Percentiles rank a stretch among this genome's conserved stretches.
Evolutionary conservation across 2,113 vertebrate species (phyloP).

Genomic region (Noturus placidus): DNA sequence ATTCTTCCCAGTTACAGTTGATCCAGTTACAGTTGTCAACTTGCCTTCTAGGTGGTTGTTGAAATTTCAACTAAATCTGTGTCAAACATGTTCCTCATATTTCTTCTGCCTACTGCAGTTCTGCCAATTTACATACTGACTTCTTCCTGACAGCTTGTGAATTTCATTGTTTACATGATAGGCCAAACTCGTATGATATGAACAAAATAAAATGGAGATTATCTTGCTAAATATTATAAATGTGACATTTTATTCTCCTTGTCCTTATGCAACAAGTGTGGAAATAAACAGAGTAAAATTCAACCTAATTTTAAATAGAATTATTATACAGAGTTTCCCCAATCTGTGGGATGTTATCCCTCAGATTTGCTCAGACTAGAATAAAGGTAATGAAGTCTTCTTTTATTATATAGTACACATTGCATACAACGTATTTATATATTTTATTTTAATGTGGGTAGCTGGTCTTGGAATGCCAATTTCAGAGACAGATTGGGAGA

Average conservation of each 20-base stretch:
- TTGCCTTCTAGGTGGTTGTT: constrained; percentile 17
- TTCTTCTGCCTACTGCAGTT: not conserved
- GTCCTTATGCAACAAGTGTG: not conserved
- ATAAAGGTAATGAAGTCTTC: not conserved
- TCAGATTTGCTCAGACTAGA: not conserved
- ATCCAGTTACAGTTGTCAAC: constrained; percentile 24
- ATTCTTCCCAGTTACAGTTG: constrained; percentile 32
- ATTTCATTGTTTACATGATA: not conserved
- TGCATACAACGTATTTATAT: not conserved
- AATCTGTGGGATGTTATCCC: not conserved
- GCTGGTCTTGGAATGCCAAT: not conserved
- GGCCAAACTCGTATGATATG: not conserved
- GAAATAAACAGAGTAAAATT: not conserved
- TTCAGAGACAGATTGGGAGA: not conserved
- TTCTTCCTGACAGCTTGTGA: not conserved
- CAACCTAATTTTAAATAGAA: not conserved
- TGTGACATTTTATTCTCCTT: not conserved
- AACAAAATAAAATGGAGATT: not conserved
- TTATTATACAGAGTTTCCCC: not conserved
- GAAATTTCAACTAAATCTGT: not conserved
- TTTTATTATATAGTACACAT: not conserved
- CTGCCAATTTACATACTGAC: not conserved
- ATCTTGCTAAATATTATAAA: not conserved
- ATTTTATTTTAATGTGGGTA: not conserved
- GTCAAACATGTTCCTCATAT: not conserved